Evolutionary conservation across 2,888 invertebrate genomes (phyloP), one percentile per base, ranked within the genome.

Genomic region (Cryptus armator): DNA sequence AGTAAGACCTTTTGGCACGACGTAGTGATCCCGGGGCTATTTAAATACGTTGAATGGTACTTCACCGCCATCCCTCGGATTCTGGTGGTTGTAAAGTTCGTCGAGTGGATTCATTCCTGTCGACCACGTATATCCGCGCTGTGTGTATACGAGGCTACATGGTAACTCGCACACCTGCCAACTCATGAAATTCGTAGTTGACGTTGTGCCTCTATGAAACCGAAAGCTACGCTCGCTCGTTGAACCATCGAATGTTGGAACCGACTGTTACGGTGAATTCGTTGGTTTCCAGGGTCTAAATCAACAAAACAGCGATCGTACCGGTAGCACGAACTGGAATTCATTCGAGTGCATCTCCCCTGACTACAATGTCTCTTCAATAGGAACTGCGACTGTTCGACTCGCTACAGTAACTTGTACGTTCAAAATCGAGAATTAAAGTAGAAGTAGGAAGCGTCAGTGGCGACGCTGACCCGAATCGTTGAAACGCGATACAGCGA

Each of bases 21-120:
- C 43, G 37, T 16, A 14, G 46, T 56, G 74, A 43, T 66, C 14
- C 71, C 53, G 37, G 43, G 59, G 79, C 66, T 46, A 82, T 85
- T 85, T 71, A 59, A 81, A 81, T 77, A 67, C 53, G 16, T 68
- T 48, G 53, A 81, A 77, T 68, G 53, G 56, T 29, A 74, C 72
- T 72, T 24, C 6, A 14, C 12, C n/a, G 19, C 37, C 43, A 43
- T 1, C 70, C 46, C 48, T 3, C 16, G 44, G 16, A 48, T 68
- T 51, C 44, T 51, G 32, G 24, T 29, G 51, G 32, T 46, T 32
- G 62, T 67, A 71, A 68, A 77, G 56, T 70, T 80, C 74, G 66
- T 81, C 77, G n/a, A 81, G 71, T 71, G 67, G n/a, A 10, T 80
- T 76, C 59, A 62, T 53, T 24, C 19, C 19, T 3, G 44, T 62